Conservation (phyloP, 1,140 invertebrate species). For the Helicoverpa armigera region DNA sequence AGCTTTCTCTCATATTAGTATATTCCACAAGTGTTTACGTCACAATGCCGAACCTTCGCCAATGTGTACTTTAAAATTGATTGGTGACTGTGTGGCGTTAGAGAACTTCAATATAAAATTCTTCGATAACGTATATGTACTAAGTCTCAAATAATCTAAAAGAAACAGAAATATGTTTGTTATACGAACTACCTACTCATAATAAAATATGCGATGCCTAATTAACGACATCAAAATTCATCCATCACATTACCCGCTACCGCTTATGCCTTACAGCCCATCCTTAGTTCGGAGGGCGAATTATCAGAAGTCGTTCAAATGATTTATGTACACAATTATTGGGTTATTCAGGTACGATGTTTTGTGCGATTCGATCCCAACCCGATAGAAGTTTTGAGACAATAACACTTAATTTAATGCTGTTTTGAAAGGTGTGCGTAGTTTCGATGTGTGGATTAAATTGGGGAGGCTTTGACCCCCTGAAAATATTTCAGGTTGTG, state of each 20-base stretch:
- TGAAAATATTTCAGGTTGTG: not conserved
- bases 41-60: too few relatives aligned
- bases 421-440: slow-evolving; percentile 56
- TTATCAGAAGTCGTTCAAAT: slow-evolving; percentile 86
- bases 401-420: slow-evolving; percentile 81
- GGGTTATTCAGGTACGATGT: slow-evolving; percentile 84
- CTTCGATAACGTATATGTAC: too few relatives aligned
- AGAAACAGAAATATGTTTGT: too few relatives aligned
- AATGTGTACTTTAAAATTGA: too few relatives aligned
- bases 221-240: not conserved
- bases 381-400: slow-evolving; percentile 78
- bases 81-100: too few relatives aligned
- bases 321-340: slow-evolving; percentile 87
- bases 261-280: slow-evolving; percentile 55
- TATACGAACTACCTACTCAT: too few relatives aligned
- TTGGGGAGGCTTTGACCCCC: slow-evolving; percentile 13
- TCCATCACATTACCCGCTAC: not conserved
- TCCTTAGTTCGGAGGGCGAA: slow-evolving; percentile 76
- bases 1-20: too few relatives aligned
- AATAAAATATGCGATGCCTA: too few relatives aligned
- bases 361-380: slow-evolving; percentile 77
- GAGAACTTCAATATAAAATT: too few relatives aligned
- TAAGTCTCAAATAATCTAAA: too few relatives aligned
- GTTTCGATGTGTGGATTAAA: slow-evolving; percentile 44
- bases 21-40: too few relatives aligned